Evolutionary conservation across 2,113 vertebrate species (phyloP).

Genomic region (Hystrix brachyura): DNA sequence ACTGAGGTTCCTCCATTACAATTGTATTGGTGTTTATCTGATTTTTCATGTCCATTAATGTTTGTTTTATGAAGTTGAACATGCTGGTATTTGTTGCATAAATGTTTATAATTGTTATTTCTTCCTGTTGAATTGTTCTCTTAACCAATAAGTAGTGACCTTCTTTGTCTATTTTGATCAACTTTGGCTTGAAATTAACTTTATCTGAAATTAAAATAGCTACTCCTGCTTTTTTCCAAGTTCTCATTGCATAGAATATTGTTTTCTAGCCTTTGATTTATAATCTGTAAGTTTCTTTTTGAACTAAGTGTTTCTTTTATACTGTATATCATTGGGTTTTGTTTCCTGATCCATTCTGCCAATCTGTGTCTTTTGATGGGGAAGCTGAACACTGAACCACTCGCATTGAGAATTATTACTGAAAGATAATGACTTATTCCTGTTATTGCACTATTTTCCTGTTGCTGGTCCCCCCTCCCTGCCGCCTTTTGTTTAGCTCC

Average conservation of each 20-base stretch:
- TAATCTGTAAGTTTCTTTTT: not conserved
- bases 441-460: not conserved
- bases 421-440: not conserved
- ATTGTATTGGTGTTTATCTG: not conserved
- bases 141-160: not conserved
- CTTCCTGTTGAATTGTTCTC: not conserved
- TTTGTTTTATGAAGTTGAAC: not conserved
- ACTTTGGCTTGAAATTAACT: not conserved
- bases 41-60: not conserved
- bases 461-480: not conserved
- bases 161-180: not conserved
- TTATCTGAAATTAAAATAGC: not conserved
- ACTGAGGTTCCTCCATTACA: not conserved
- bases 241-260: not conserved
- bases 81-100: not conserved
- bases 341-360: not conserved
- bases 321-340: not conserved
- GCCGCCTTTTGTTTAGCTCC: not conserved
- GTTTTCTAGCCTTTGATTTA: not conserved
- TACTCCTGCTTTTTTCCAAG: not conserved
- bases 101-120: not conserved
- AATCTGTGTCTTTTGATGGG: not conserved
- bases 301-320: not conserved
- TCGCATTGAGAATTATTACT: not conserved
- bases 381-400: not conserved